Conservation (phyloP, 2,888 invertebrate genomes). For the Polyploca ridens region DNA sequence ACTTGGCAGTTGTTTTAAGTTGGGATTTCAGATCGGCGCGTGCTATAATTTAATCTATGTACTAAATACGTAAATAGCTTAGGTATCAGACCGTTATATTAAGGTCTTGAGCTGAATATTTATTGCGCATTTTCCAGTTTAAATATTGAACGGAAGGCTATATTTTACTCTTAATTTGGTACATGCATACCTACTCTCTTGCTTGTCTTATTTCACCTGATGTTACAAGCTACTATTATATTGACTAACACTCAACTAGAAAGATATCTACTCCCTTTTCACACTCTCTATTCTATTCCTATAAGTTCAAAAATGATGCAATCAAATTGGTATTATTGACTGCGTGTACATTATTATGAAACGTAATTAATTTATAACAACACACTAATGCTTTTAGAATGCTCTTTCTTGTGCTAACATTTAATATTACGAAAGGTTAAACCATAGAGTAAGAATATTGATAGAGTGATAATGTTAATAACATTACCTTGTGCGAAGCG, state of each 20-base stretch:
- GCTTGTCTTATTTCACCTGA: too few relatives aligned
- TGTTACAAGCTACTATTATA: too few relatives aligned
- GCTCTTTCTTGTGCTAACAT: neutral
- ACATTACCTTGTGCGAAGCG: too few relatives aligned
- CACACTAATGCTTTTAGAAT: neutral
- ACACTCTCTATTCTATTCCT: too few relatives aligned
- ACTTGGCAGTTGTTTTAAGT: neutral
- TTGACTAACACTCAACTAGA: too few relatives aligned
- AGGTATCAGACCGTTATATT: neutral
- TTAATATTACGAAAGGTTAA: neutral
- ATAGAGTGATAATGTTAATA: too few relatives aligned
- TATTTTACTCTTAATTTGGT: neutral
- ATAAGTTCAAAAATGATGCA: too few relatives aligned
- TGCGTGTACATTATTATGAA: neutral
- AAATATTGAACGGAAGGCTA: neutral
- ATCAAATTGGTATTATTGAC: too few relatives aligned
- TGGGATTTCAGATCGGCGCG: neutral
- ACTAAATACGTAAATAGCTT: neutral
- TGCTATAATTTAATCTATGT: conserved; percentile 4
- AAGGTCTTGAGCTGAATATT: conserved; percentile 4
- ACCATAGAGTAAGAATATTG: too few relatives aligned
- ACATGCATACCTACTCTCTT: neutral
- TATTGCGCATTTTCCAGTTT: conserved; percentile 1
- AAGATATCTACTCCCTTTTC: too few relatives aligned
- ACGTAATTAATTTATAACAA: neutral